Percentiles rank a stretch among this genome's conserved stretches.
These are phyloP conservation scores for Elmis aenea DNA, from an alignment of 2,888 invertebrate species.

Conservation along the genomic window DNA sequence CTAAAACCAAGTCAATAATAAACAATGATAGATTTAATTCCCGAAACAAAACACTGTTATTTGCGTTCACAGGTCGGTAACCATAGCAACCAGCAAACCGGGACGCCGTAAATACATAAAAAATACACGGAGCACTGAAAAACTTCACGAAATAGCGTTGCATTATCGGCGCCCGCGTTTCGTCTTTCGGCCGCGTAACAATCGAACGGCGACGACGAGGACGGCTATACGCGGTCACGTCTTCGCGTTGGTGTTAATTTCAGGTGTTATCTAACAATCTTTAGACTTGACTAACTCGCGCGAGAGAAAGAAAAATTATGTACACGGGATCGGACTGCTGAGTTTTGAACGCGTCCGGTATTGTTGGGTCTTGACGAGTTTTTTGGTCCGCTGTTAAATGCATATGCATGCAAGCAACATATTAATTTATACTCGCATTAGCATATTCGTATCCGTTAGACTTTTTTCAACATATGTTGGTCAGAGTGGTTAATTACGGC, in stretches of 20 bases:
- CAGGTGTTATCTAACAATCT: conserved; percentile 49
- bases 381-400: conserved; percentile 39
- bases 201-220: conserved; percentile 14
- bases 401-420: conserved; percentile 50
- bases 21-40: conserved; percentile 20
- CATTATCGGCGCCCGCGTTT: conserved; percentile 10
- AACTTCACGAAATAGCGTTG: conserved; percentile 17
- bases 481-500: conserved; percentile 44
- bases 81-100: conserved; percentile 43
- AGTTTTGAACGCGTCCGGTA: conserved; percentile 32
- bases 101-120: conserved; percentile 44
- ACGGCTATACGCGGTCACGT: conserved; percentile 25
- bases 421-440: conserved; percentile 51
- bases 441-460: conserved; percentile 51
- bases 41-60: conserved; percentile 29
- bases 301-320: conserved; percentile 50
- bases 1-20: too few relatives aligned
- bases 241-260: conserved; percentile 47
- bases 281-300: conserved; percentile 50
- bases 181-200: conserved; percentile 16
- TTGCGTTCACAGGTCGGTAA: conserved; percentile 44
- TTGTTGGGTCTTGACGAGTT: conserved; percentile 37
- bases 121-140: conserved; percentile 35
- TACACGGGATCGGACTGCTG: conserved; percentile 38
- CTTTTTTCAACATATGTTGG: conserved; percentile 48